Percentiles rank a stretch among this genome's conserved stretches.
Conservation (phyloP, 1,140 invertebrate genomes). For the Brachionus paranguensis region DNA sequence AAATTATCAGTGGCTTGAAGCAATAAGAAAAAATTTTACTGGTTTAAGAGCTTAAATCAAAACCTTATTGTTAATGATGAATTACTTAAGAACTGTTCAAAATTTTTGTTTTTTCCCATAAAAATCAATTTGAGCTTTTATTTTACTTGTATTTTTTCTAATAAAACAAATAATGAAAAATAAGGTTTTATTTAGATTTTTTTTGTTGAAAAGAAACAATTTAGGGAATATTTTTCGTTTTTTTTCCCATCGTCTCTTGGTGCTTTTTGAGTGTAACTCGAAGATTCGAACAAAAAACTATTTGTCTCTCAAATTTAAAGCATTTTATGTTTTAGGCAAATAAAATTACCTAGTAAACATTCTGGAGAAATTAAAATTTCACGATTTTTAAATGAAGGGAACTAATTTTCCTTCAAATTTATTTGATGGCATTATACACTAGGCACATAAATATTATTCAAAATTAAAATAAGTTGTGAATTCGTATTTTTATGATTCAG, state of each 20-base stretch:
- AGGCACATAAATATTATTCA: not conserved
- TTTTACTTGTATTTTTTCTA: not conserved
- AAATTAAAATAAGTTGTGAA: not conserved
- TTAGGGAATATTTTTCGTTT: not conserved
- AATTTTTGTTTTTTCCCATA: not conserved
- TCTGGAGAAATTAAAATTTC: not conserved
- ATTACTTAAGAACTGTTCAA: not conserved
- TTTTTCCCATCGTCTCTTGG: not conserved
- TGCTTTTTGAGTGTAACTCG: not conserved
- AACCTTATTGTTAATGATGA: conserved; percentile 1
- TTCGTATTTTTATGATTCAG: not conserved
- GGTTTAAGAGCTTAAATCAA: not conserved
- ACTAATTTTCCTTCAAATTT: not conserved
- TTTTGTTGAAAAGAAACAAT: not conserved
- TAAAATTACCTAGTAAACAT: not conserved
- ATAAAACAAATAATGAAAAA: not conserved
- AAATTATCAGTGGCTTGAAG: not conserved
- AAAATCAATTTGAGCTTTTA: not conserved
- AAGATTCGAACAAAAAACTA: not conserved
- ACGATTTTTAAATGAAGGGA: not conserved
- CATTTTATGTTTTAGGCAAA: not conserved
- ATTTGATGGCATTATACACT: not conserved
- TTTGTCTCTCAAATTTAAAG: not conserved
- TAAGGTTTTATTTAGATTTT: not conserved
- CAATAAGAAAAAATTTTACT: not conserved